A percentile compares a stretch with the other conserved stretches of the same genome.
These are phyloP conservation scores for Helicoverpa assulta DNA, from an alignment of 2,888 invertebrate species.

Conservation along the genomic window DNA sequence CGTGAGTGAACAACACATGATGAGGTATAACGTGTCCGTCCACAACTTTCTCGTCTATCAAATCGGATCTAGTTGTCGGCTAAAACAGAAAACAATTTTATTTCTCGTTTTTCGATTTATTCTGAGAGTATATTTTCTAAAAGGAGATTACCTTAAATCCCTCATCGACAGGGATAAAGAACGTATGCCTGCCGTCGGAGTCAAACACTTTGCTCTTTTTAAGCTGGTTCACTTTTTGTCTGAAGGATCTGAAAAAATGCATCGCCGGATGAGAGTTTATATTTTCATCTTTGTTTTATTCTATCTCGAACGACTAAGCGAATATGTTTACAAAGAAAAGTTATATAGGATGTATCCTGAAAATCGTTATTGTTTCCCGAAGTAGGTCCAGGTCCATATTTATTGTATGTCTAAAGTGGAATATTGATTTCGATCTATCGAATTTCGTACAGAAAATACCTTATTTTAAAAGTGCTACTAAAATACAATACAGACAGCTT, in stretches of 20 bases:
- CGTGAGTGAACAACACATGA: conserved; percentile 96
- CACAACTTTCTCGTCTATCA: conserved; percentile 95
- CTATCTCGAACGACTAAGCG: not conserved
- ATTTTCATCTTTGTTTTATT: not conserved
- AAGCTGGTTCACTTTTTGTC: conserved; percentile 93
- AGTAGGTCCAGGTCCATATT: too few species aligned
- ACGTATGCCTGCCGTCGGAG: conserved; percentile 95
- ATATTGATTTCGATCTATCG: too few species aligned
- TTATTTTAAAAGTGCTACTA: too few species aligned
- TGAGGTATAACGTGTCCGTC: conserved; percentile 97
- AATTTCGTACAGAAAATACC: too few species aligned
- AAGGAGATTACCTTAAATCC: conserved; percentile 93
- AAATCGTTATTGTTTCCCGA: too few species aligned
- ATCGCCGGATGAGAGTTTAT: conserved; percentile 15
- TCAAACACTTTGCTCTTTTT: conserved; percentile 94
- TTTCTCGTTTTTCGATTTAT: not conserved
- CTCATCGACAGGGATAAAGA: conserved; percentile 97
- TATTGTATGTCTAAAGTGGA: too few species aligned
- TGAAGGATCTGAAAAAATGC: conserved; percentile 91
- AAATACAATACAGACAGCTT: too few species aligned
- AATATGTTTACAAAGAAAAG: not conserved
- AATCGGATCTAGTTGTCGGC: conserved; percentile 92
- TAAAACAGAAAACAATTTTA: conserved; percentile 70
- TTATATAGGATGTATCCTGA: not conserved
- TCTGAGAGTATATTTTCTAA: conserved; percentile 20